Base-by-base conservation (phyloP, 2,888 invertebrate genomes). In the Cheilosia soror region DNA sequence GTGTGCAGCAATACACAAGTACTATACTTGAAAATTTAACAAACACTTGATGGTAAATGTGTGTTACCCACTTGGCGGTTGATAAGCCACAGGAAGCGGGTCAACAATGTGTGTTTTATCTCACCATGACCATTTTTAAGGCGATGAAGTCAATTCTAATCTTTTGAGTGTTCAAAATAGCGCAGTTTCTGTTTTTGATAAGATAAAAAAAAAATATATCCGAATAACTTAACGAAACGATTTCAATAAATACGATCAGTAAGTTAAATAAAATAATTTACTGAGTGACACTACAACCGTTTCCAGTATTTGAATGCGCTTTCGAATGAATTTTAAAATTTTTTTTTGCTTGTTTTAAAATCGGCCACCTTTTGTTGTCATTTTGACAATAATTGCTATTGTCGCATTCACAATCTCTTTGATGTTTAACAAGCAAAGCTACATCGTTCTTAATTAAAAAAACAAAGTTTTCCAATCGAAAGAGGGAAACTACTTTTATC, bases 51-150 rank as follows among this genome's bases (percentile, higher is more conserved):
- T 20, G 9, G 29, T n/a, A n/a, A 42, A 44, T 20, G 9, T 49
- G 42, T 20, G 27, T 31, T 31, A 47, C 11, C 9, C 62, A 47
- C 31, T 62, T 33, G 2, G 2, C 20, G 20, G 37, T 11, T 51
- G 27, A 65, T 27, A 37, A 37, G n/a, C 49, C 25, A 37, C 49
- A 49, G 65, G 51, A 51, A 65, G 5, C 37, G 25, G 15, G 65
- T 40, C 44, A 44, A 44, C 42, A 31, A 29, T 20, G 33, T 11
- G 9, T 57, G 33, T 42, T 37, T 37, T 49, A 65, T 49, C 33
- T 13, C 31, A 25, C 49, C 5, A 11, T 33, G 25, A 11, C 5
- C 6, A 13, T 47, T 49, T 13, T 20, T 20, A 20, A 33, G 33
- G 20, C 63, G 9, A 13, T 15, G 6, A 47, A 25, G n/a, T 15